Evolutionary conservation across 2,113 vertebrate genomes (phyloP).

Genomic region (Xenopus laevis): DNA sequence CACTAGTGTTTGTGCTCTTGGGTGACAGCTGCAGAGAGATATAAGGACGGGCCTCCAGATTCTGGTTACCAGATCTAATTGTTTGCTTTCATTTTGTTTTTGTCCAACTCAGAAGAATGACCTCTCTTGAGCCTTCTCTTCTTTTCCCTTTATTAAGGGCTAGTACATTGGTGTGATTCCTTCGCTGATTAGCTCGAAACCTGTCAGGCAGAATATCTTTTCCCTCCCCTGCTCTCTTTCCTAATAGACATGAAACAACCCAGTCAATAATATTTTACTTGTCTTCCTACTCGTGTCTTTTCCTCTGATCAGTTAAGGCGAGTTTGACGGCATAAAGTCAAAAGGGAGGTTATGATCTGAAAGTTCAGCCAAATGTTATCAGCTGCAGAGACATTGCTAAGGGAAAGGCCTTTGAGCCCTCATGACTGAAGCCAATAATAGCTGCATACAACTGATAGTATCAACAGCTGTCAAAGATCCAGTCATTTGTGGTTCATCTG

Average conservation of each 20-base stretch:
- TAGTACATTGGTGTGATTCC: conserved; percentile 65
- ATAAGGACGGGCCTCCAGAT: not conserved
- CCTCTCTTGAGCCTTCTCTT: conserved; percentile 60
- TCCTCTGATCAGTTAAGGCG: conserved; percentile 76
- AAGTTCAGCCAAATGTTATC: conserved; percentile 99
- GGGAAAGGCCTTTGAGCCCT: conserved; percentile 73
- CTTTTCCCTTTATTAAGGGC: conserved; percentile 63
- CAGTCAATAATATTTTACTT: conserved; percentile 89
- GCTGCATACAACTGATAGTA: conserved; percentile 81
- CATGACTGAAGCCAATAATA: conserved; percentile 80
- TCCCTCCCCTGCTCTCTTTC: conserved; percentile 72
- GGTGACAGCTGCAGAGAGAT: not conserved
- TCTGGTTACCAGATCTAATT: conserved; percentile 3
- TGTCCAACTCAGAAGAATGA: conserved; percentile 58
- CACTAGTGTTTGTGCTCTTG: not conserved
- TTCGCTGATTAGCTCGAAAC: conserved; percentile 84
- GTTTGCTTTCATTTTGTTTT: conserved; percentile 53
- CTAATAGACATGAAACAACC: conserved; percentile 83
- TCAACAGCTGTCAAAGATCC: conserved; percentile 86
- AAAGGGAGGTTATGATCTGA: conserved; percentile 88
- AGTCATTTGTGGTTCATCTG: conserved; percentile 82
- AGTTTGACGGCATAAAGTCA: conserved; percentile 79
- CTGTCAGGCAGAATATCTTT: conserved; percentile 73
- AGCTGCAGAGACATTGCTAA: conserved; percentile 78
- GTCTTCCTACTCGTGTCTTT: conserved; percentile 76